Conservation (phyloP, 1,140 invertebrate genomes). For the Calliphora vicina region DNA sequence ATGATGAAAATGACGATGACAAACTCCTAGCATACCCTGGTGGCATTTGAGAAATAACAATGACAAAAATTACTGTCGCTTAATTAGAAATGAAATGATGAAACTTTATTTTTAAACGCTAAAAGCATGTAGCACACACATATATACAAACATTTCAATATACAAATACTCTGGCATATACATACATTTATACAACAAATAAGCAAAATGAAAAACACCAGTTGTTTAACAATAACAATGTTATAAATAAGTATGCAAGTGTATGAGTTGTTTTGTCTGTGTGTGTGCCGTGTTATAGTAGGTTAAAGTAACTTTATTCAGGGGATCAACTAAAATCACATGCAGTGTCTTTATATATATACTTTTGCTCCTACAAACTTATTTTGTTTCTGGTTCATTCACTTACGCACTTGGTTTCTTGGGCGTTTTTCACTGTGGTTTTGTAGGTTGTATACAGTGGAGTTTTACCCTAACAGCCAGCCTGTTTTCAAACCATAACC, state of each 20-base stretch:
- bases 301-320: conserved; percentile 19
- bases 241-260: background rate
- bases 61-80: conserved; percentile 42
- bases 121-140: background rate
- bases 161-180: background rate
- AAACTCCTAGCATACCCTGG: conserved; percentile 18
- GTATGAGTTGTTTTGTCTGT: background rate
- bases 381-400: background rate
- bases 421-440: conserved; percentile 8
- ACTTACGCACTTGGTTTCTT: background rate
- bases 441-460: background rate
- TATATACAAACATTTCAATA: background rate
- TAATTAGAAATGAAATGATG: conserved; percentile 42
- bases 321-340: background rate
- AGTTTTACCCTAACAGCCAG: background rate
- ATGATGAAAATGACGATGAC: background rate
- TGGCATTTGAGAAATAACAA: conserved; percentile 36
- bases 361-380: background rate
- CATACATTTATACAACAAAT: background rate
- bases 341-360: background rate
- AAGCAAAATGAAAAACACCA: background rate
- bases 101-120: conserved; percentile 28
- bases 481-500: background rate
- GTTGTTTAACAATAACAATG: background rate
- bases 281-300: background rate